A percentile compares a stretch with the other conserved stretches of the same genome.
These are phyloP conservation scores for Drosophila mauritiana DNA, from an alignment of 1,140 invertebrate genomes.

Conservation along the genomic window DNA sequence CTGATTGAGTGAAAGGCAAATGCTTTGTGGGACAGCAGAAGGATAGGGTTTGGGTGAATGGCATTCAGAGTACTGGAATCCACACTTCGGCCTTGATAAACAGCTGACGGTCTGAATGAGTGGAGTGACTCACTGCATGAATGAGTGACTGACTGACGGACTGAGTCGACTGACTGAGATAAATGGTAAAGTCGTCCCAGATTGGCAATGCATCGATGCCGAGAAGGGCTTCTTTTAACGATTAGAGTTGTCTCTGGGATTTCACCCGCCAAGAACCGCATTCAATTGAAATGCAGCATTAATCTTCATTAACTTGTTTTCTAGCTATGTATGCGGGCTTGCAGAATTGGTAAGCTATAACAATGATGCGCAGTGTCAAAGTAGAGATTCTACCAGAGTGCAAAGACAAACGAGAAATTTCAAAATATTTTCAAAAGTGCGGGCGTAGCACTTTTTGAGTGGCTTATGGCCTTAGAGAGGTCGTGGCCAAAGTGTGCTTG, in stretches of 20 bases:
- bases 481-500: too few relatives aligned
- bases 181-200: conserved; percentile 64
- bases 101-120: conserved; percentile 27
- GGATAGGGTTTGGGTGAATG: conserved; percentile 5
- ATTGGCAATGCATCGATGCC: conserved; percentile 45
- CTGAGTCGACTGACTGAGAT: conserved; percentile 36
- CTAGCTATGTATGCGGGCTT: conserved; percentile 26
- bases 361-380: background rate
- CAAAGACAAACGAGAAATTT: too few relatives aligned
- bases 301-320: conserved; percentile 73
- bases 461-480: too few relatives aligned
- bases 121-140: conserved; percentile 18
- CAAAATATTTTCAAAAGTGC: too few relatives aligned
- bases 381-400: background rate
- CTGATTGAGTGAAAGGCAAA: conserved; percentile 73
- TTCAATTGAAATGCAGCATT: conserved; percentile 53
- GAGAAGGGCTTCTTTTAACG: conserved; percentile 24
- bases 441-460: too few relatives aligned
- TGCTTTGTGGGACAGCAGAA: conserved; percentile 20
- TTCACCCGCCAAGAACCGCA: conserved; percentile 8
- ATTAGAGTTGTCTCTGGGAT: conserved; percentile 34
- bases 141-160: conserved; percentile 35
- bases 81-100: conserved; percentile 44
- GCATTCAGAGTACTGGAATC: conserved; percentile 19
- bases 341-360: conserved; percentile 4